These are phyloP conservation scores for Argentina silus DNA, from an alignment of 2,797 vertebrate genomes.

Conservation along the genomic window DNA sequence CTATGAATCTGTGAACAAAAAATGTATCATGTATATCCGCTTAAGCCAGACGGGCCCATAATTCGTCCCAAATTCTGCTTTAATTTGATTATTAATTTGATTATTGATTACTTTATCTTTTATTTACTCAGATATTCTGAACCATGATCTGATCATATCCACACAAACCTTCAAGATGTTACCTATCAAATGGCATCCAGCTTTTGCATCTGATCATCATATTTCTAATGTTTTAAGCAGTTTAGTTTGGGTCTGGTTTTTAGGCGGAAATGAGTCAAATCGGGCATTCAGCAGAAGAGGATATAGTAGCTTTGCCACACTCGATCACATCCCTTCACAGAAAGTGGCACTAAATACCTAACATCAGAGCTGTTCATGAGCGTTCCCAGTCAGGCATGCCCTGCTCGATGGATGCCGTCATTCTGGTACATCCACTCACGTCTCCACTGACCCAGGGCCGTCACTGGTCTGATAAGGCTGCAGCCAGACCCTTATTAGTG, in stretches of 20 bases:
- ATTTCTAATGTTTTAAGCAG: too few relatives aligned
- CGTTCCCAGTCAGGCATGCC: slow-evolving; percentile 43
- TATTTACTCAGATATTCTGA: too few relatives aligned
- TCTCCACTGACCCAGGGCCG: slow-evolving; percentile 54
- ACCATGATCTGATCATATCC: too few relatives aligned
- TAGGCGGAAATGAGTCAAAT: too few relatives aligned
- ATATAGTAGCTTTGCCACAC: too few relatives aligned
- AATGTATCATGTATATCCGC: neutral
- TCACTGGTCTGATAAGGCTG: slow-evolving; percentile 56
- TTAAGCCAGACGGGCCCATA: neutral
- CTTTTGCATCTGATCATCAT: too few relatives aligned
- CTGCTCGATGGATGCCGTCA: slow-evolving; percentile 42
- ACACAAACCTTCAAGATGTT: too few relatives aligned
- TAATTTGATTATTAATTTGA: too few relatives aligned
- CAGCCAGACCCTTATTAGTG: slow-evolving; percentile 67
- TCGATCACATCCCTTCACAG: neutral
- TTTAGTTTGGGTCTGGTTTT: too few relatives aligned
- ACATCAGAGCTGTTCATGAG: slow-evolving; percentile 5
- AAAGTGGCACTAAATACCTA: neutral
- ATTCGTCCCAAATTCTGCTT: neutral
- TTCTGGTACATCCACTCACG: slow-evolving; percentile 55
- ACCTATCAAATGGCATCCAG: too few relatives aligned
- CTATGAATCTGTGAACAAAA: neutral
- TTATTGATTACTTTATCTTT: too few relatives aligned
- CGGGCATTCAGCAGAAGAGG: too few relatives aligned